Base-by-base conservation (phyloP, 2,888 invertebrate genomes). In the Atrina japonica region DNA sequence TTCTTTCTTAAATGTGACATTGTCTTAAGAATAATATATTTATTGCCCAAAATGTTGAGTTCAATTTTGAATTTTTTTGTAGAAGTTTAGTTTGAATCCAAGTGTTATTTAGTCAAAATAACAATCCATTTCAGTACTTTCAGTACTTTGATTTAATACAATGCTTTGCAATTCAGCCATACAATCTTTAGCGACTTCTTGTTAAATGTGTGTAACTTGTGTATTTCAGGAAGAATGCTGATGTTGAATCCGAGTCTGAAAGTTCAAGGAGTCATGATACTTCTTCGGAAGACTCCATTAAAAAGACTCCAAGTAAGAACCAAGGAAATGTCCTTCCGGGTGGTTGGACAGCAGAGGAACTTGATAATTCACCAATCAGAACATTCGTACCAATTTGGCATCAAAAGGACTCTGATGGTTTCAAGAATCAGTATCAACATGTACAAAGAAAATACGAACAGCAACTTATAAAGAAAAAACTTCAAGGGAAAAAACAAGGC, bases 311-410 rank as follows among this genome's bases (percentile, higher is more conserved):
- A 11, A 41, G 30, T 18, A 65, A 55, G 45, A 27, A 43, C 11
- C 1, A 11, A 45, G 29, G 43, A n/a, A 64, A 50, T 27, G 3
- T 18, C 14, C 40, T 68, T 47, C 68, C 68, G 14, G 68, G 68
- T 0, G 68, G 61, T 9, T 68, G 68, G 68, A 68, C 45, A 18
- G 35, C 58, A 45, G 68, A 61, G 23, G 68, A 68, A 49, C 55
- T 68, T 16, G 21, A 25, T 3, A 68, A 61, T 35, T 68, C 68
- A 27, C 68, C 68, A 18, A 53, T 68, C 14, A 55, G 40, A 47
- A 60, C 68, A 29, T 68, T 61, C 47, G 55, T 68, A 25, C 68
- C 68, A 16, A 68, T 68, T 21, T 61, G 61, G 60, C 45, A 35
- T n/a, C 68, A 68, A 29, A 18, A 50, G 9, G 60, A 68, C 25